Evolutionary conservation across 2,797 vertebrate species (phyloP).

Genomic region (Molothrus ater): DNA sequence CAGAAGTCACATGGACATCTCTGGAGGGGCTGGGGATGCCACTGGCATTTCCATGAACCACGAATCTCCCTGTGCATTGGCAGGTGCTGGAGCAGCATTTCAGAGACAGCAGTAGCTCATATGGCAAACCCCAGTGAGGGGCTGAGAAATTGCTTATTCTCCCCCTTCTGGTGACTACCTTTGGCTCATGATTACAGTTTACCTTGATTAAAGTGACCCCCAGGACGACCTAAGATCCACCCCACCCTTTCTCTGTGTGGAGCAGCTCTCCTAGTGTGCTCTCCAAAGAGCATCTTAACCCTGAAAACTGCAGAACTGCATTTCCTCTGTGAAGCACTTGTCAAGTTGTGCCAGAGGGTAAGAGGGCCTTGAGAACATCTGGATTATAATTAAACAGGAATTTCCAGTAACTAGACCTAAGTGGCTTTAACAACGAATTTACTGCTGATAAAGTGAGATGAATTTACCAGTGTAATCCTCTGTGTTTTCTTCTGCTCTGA

Average conservation of each 20-base stretch:
- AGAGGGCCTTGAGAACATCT: neutral
- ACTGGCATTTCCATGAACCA: fast-evolving
- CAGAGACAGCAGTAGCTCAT: neutral
- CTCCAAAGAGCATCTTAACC: neutral
- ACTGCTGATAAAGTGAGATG: constrained; percentile 10
- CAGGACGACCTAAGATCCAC: neutral
- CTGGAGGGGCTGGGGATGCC: fast-evolving
- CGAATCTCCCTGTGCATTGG: fast-evolving
- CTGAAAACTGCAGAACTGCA: neutral
- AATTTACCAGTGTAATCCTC: neutral
- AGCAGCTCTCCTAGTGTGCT: neutral
- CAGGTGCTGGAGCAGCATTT: neutral
- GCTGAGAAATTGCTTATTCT: neutral
- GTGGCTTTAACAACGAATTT: constrained; percentile 19
- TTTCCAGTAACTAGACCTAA: constrained; percentile 32
- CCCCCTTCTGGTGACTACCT: neutral
- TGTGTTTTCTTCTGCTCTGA: neutral
- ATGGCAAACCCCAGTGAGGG: fast-evolving
- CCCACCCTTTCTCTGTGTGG: fast-evolving
- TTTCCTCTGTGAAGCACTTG: neutral
- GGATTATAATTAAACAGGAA: neutral
- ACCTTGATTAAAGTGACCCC: neutral
- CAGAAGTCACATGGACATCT: neutral
- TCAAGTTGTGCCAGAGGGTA: neutral
- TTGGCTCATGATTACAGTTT: neutral